Evolutionary conservation across 1,140 invertebrate species (phyloP).

Genomic region (Danaus melanippus): DNA sequence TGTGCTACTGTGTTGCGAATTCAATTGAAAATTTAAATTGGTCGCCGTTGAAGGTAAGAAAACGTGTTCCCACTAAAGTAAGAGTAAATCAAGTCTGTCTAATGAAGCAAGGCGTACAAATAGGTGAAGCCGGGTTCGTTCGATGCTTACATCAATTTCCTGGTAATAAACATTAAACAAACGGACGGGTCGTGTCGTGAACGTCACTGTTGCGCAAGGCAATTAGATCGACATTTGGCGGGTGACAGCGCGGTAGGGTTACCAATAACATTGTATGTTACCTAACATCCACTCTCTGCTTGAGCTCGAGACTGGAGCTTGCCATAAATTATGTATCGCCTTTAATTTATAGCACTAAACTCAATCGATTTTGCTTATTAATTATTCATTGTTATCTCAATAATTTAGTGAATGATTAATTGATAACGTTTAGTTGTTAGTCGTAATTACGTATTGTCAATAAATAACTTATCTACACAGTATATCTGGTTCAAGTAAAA

Average conservation of each 20-base stretch:
- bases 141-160: conserved; percentile 46
- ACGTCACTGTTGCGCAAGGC: conserved; percentile 37
- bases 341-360: conserved; percentile 6
- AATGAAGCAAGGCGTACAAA: conserved; percentile 47
- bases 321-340: conserved; percentile 13
- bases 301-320: conserved; percentile 10
- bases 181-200: conserved; percentile 37
- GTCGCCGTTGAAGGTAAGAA: conserved; percentile 24
- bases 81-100: conserved; percentile 35
- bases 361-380: no score
- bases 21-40: conserved; percentile 42
- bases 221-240: conserved; percentile 54
- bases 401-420: no score
- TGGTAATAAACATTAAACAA: conserved; percentile 54
- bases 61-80: conserved; percentile 22
- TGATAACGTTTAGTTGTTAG: no score
- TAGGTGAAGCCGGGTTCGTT: conserved; percentile 35
- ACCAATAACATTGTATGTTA: conserved; percentile 16
- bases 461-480: conserved; percentile 1
- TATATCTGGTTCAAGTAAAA: conserved; percentile 1
- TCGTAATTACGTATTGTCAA: neutral
- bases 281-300: conserved; percentile 19
- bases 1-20: conserved; percentile 41
- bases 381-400: no score
- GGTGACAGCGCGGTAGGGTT: conserved; percentile 27